phyloP scores from a whole-genome alignment of 2,888 invertebrate species.

The Nowickia ferox region DNA sequence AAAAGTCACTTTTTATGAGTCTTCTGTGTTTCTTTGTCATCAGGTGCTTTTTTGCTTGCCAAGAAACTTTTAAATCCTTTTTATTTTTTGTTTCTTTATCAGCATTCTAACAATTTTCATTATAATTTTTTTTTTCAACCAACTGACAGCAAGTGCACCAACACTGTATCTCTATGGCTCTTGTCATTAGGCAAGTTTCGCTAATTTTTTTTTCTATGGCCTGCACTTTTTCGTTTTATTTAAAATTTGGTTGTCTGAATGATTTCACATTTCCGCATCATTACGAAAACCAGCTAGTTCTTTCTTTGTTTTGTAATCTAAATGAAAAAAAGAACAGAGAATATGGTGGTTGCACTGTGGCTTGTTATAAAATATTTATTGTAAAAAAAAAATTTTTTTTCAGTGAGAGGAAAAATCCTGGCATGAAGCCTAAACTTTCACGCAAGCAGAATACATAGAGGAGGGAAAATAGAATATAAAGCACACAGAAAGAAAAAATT shows the following conservation, averaged over 20 bases:
- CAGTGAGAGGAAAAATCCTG: too few relatives aligned
- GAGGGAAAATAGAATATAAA: too few relatives aligned
- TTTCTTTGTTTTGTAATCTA: slow-evolving; percentile 42
- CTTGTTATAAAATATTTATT: background rate
- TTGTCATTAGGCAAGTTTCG: slow-evolving; percentile 34
- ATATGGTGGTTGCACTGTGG: background rate
- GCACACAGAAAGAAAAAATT: too few relatives aligned
- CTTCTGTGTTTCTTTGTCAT: slow-evolving; percentile 37
- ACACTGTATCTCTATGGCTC: background rate
- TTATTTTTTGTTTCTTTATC: slow-evolving; percentile 22
- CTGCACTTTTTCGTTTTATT: slow-evolving; percentile 24
- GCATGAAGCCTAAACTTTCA: too few relatives aligned
- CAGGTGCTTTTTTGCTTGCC: slow-evolving; percentile 54
- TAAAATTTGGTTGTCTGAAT: slow-evolving; percentile 62
- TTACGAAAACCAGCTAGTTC: slow-evolving; percentile 23
- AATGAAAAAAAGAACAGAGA: background rate
- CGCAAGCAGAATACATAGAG: too few relatives aligned
- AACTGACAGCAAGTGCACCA: slow-evolving; percentile 13
- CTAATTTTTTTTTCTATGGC: background rate
- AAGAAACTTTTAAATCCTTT: slow-evolving; percentile 59
- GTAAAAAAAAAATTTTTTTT: background rate
- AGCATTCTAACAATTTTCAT: slow-evolving; percentile 26
- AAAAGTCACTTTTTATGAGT: slow-evolving; percentile 39
- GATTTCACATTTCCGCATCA: slow-evolving; percentile 69
- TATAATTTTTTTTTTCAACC: background rate